Conservation (phyloP, 2,113 vertebrate genomes). For the Solenodon paradoxus region DNA sequence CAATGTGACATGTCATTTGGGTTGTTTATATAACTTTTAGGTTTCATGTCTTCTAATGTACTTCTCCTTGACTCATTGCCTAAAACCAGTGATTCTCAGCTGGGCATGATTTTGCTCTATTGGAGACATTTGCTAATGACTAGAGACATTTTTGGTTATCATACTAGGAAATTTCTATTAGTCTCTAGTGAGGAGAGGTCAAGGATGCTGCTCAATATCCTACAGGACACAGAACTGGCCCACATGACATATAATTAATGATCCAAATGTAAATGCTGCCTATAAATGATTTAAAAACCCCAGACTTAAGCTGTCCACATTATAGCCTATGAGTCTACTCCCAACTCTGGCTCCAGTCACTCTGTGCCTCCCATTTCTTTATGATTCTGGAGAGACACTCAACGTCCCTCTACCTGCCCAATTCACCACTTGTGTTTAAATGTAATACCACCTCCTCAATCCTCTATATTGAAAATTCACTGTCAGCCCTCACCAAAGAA, state of each 20-base stretch:
- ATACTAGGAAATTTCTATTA: neutral
- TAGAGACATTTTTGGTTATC: neutral
- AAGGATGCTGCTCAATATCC: neutral
- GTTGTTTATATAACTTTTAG: neutral
- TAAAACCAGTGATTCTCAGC: neutral
- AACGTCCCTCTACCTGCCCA: neutral
- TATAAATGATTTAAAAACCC: neutral
- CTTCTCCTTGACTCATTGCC: neutral
- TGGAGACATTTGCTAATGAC: neutral
- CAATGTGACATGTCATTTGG: neutral
- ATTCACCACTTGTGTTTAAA: neutral
- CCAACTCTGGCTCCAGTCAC: neutral
- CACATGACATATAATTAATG: neutral
- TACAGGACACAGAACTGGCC: neutral
- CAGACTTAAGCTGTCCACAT: neutral
- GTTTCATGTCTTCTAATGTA: neutral
- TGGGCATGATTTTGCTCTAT: neutral
- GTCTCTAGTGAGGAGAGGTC: neutral
- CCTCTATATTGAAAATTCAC: neutral
- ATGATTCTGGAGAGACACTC: neutral
- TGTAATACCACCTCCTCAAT: neutral
- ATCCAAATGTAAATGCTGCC: neutral
- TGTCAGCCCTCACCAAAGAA: neutral
- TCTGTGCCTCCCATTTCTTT: neutral
- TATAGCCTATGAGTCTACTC: neutral